Percentiles rank a stretch among this genome's conserved stretches.
These are phyloP conservation scores for Discoglossus pictus DNA, from an alignment of 2,797 vertebrate species.

Conservation along the genomic window DNA sequence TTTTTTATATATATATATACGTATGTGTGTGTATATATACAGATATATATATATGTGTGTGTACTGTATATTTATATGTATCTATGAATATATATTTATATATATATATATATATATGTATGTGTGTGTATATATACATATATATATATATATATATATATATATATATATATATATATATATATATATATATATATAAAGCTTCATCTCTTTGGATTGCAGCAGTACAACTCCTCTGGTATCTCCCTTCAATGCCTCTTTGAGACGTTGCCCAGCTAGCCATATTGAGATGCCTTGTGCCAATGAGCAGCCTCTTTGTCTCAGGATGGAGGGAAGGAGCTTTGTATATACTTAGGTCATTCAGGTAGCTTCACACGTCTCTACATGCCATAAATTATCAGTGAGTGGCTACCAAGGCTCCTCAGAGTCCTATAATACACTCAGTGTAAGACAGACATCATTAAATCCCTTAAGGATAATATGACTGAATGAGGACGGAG, in stretches of 20 bases:
- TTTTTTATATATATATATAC: no score
- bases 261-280: conserved; percentile 26
- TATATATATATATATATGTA: no score
- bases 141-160: no score
- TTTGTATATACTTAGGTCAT: conserved; percentile 29
- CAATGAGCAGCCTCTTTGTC: background rate
- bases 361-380: conserved; percentile 36
- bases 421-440: conserved; percentile 31
- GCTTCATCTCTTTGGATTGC: background rate
- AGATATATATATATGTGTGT: no score
- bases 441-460: conserved; percentile 35
- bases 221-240: background rate
- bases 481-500: conserved; percentile 12
- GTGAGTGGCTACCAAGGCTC: conserved; percentile 21
- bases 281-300: conserved; percentile 24
- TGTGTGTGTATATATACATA: no score
- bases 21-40: no score
- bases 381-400: conserved; percentile 37
- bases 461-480: conserved; percentile 31
- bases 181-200: no score
- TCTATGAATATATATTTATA: no score
- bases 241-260: conserved; percentile 21
- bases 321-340: conserved; percentile 11
- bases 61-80: no score
- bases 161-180: no score